Evolutionary conservation across 2,888 invertebrate species (phyloP), one percentile per base, ranked within the genome.

Genomic region (Apomyelois bistriatella): DNA sequence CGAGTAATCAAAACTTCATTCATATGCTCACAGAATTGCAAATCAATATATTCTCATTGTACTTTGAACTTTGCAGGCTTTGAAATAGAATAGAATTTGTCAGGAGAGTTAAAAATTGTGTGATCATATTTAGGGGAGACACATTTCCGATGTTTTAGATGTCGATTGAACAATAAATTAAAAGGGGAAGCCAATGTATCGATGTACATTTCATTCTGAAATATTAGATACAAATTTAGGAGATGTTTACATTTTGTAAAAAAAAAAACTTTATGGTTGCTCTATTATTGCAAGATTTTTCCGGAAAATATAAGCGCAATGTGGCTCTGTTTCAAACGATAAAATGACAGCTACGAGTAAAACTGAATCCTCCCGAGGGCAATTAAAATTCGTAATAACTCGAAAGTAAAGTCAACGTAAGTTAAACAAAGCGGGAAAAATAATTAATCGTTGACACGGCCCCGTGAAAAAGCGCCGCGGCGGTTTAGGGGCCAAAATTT

Each of bases 301-400:
- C 12, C 17, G 22, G 13, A 36, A 51, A 42, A 17, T 12, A 36
- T 1, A 3, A 12, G 42, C 42, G 10, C 9, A 42, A 22, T 42
- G 42, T 22, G 22, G 5, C 22, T 22, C 22, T 22, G 5, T 22
- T 22, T 22, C 22, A 22, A 22, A 22, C 22, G 22, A 22, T 22
- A 59, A 62, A 72, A 75, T 65, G 64, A 62, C 66, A 55, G 60
- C 66, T 57, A n/a, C n/a, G n/a, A n/a, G n/a, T n/a, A 74, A 73
- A 79, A 66, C 68, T 69, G 60, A 64, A 69, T 66, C 68, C 70
- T 70, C 70, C 64, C 63, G 66, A 68, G 69, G 76, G 76, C 76
- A 85, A 87, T 87, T 85, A 83, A 84, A 86, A 82, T 79, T 78
- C 74, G 75, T 81, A 82, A 82, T 81, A 82, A 82, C 79, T 76